Evolutionary conservation across 2,113 vertebrate species (phyloP).

Genomic region (Cyanocitta stelleri): DNA sequence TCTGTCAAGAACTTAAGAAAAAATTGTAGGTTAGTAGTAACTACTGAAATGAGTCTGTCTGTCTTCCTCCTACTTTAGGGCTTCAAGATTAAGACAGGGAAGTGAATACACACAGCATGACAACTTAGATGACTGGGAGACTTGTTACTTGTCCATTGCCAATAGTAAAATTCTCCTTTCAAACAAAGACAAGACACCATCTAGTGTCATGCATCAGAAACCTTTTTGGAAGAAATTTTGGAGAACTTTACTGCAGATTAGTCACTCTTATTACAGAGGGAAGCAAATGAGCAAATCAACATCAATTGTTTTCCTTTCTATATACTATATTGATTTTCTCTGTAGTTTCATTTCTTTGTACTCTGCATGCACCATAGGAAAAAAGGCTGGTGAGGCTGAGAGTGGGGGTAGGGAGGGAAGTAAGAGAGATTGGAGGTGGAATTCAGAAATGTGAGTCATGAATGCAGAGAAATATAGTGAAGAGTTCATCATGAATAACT

Average conservation of each 20-base stretch:
- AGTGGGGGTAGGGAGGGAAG: background rate
- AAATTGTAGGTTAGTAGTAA: background rate
- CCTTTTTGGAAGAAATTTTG: background rate
- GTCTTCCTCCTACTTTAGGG: background rate
- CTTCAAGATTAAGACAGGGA: background rate
- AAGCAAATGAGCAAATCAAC: background rate
- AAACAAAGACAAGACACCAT: background rate
- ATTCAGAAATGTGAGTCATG: constrained; percentile 18
- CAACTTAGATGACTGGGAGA: background rate
- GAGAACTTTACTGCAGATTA: background rate
- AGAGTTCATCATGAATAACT: background rate
- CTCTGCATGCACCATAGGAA: background rate
- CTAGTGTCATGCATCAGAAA: background rate
- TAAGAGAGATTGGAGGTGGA: background rate
- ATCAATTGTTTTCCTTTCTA: background rate
- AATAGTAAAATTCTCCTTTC: background rate
- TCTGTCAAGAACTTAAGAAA: background rate
- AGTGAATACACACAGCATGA: background rate
- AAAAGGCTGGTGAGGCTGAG: background rate
- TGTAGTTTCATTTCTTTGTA: background rate
- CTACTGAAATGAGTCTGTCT: background rate
- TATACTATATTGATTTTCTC: background rate
- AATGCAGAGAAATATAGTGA: background rate
- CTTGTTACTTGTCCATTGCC: background rate
- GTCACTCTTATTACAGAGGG: background rate